These are phyloP conservation scores for Synergus umbraculus DNA, from an alignment of 2,888 invertebrate species.

Conservation along the genomic window DNA sequence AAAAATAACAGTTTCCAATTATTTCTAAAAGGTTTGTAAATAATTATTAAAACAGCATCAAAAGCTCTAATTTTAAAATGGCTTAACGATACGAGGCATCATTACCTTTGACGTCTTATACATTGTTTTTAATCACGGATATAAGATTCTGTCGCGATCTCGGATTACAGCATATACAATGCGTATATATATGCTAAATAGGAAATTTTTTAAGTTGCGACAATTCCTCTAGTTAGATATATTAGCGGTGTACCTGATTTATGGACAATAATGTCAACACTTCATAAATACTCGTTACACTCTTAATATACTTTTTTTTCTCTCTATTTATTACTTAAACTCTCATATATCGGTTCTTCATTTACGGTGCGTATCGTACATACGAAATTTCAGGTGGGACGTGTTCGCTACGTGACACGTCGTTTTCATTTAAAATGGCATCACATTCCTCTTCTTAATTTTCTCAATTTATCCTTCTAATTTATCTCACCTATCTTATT, in stretches of 20 bases:
- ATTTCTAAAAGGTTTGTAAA: slow-evolving; percentile 20
- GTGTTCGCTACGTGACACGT: slow-evolving; percentile 25
- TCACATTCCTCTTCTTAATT: slow-evolving; percentile 13
- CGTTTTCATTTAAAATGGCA: slow-evolving; percentile 43
- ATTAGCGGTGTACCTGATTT: slow-evolving; percentile 46
- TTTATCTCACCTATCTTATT: slow-evolving; percentile 27
- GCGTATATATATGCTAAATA: slow-evolving; percentile 46
- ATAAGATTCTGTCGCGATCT: slow-evolving; percentile 28
- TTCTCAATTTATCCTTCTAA: slow-evolving; percentile 49
- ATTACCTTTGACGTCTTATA: slow-evolving; percentile 41
- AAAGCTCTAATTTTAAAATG: slow-evolving; percentile 34
- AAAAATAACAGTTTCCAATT: background rate
- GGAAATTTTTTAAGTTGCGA: slow-evolving; percentile 43
- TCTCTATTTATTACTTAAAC: slow-evolving; percentile 43
- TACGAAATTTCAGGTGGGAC: slow-evolving; percentile 37
- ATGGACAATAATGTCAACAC: slow-evolving; percentile 49
- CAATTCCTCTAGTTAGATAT: slow-evolving; percentile 38
- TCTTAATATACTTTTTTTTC: slow-evolving; percentile 49
- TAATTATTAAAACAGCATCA: slow-evolving; percentile 43
- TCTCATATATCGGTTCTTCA: slow-evolving; percentile 41
- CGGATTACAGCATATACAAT: slow-evolving; percentile 34
- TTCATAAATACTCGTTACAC: slow-evolving; percentile 52
- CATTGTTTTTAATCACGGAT: slow-evolving; percentile 39
- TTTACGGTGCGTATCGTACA: slow-evolving; percentile 42
- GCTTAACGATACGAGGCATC: slow-evolving; percentile 37